Percentiles rank a stretch among this genome's conserved stretches.
phyloP scores from a whole-genome alignment of 2,888 invertebrate genomes.

The Herminia tarsipennalis region DNA sequence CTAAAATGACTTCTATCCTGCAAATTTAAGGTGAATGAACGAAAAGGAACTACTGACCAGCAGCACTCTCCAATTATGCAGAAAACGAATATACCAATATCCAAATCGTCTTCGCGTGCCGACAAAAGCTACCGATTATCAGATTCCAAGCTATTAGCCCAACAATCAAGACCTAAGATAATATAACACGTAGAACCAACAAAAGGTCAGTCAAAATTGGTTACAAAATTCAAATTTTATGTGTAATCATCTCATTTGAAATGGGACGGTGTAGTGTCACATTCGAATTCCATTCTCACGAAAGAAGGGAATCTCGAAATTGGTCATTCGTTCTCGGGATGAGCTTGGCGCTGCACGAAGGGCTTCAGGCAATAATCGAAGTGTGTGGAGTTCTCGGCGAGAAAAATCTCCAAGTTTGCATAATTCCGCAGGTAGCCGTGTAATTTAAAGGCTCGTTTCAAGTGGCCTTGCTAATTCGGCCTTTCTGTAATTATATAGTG shows the following conservation, averaged over 20 bases:
- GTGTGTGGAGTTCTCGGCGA: slow-evolving; percentile 24
- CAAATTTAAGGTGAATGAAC: slow-evolving; percentile 38
- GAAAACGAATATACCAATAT: slow-evolving; percentile 34
- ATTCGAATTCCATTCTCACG: slow-evolving; percentile 64
- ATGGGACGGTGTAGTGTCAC: slow-evolving; percentile 50
- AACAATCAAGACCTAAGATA: slow-evolving; percentile 16
- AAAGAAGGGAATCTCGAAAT: slow-evolving; percentile 42
- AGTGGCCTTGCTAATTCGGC: slow-evolving; percentile 12
- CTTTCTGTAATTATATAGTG: not conserved
- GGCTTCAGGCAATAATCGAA: slow-evolving; percentile 34
- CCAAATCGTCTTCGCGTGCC: slow-evolving; percentile 56
- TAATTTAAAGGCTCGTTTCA: slow-evolving; percentile 28
- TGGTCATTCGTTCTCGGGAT: slow-evolving; percentile 35
- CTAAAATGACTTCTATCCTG: slow-evolving; percentile 11
- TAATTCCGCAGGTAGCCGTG: slow-evolving; percentile 34
- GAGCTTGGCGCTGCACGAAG: slow-evolving; percentile 36
- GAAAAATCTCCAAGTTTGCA: slow-evolving; percentile 35
- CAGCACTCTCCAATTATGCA: slow-evolving; percentile 39
- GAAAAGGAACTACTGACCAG: slow-evolving; percentile 32
- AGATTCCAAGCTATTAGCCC: slow-evolving; percentile 60
- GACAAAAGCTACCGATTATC: slow-evolving; percentile 69
- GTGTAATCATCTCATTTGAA: slow-evolving; percentile 42
- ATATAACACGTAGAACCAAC: not conserved
- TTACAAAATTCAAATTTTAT: slow-evolving; percentile 21
- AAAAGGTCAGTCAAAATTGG: slow-evolving; percentile 25